Base-by-base conservation (phyloP, 1,140 invertebrate genomes). In the Heliconius nattereri region DNA sequence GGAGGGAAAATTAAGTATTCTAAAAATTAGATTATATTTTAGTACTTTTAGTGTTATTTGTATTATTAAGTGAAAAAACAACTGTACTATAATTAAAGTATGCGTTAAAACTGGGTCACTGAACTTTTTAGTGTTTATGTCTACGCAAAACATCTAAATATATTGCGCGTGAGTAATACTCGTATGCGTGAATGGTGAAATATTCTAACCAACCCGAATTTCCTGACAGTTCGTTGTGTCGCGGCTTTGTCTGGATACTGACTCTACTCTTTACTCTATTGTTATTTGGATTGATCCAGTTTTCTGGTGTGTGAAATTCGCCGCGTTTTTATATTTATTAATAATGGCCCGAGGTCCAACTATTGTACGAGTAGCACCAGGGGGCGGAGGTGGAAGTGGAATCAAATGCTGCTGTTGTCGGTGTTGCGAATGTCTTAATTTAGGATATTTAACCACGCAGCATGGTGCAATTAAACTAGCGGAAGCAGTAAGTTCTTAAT, bases 341-440 rank as follows among this genome's bases (percentile, higher is more conserved):
- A 86, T 45, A 84, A 94, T 94, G 92, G 90, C 86, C 75, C 91
- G 94, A 72, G 92, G 92, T 37, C 90, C 92, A 26, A 94, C 92
- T 35, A 91, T 95, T 49, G 90, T 94, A 19, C 88, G 92, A 7
- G 89, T 94, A 78, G 85, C 90, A n/a, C 88, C 92, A 20, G 87
- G 87, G 7, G 86, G 87, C 8, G 74, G 72, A 2, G 86, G 87
- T 20, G 84, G 90, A 32, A 91, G 93, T 74, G 96, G 96, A 57
- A 95, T 97, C 20, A 95, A 95, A 80, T 96, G 97, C 86, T 97
- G 97, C 79, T 97, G 96, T 83, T 97, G 96, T 82, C 95, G 95
- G 70, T 96, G 97, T 86, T 98, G 96, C 85, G 96, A 96, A n/a
- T 98, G 97, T 87, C 89, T 98, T 78, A 96, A 98, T 87, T 94